Evolutionary conservation across 2,113 vertebrate species (phyloP), one percentile per base, ranked within the genome.

Genomic region (Platichthys flesus): DNA sequence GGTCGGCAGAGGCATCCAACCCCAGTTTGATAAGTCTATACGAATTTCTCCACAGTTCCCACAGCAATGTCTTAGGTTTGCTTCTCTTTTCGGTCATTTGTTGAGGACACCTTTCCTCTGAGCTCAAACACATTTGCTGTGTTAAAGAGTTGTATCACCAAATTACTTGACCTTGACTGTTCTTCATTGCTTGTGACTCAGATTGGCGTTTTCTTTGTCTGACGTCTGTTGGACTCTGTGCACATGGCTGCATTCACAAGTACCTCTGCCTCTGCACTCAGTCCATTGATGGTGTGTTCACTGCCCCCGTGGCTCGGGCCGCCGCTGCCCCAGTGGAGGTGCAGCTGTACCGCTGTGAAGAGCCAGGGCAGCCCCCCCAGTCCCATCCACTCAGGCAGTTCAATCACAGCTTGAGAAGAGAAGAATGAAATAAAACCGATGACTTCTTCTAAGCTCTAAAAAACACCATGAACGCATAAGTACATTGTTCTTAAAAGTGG

Each of bases 241-340:
- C n/a, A 16, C 14, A n/a, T 63, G 60, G 68, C 23, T 52, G 35
- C 61, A 5, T 73, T 70, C 45, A 15, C 66, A 74, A 65, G 2
- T 88, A 97, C 97, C 96, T 98, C 97, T 5, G 96, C 97, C 0
- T 94, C 92, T 18, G 93, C 90, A 2, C 93, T 92, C 56, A 83
- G 85, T 1, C 95, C 93, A 0, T 98, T 90, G 64, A 97, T 89
- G 66, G 92, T 95, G 74, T 98, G 97, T 88, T 98, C 97, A 0
- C 97, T 96, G 0, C 97, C 97, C 0, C 69, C 76, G 0, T 68
- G 15, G 9, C 37, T 65, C 0, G 93, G 91, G 0, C 92, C 90
- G 4, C 91, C 91, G 24, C 86, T 94, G 16, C 97, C 97, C 96
- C 97, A 98, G 89, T 99, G 97, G 66, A 98, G 94, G 77, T 98